Base-by-base conservation (phyloP, 1,140 invertebrate species). In the Megalonaias nervosa region DNA sequence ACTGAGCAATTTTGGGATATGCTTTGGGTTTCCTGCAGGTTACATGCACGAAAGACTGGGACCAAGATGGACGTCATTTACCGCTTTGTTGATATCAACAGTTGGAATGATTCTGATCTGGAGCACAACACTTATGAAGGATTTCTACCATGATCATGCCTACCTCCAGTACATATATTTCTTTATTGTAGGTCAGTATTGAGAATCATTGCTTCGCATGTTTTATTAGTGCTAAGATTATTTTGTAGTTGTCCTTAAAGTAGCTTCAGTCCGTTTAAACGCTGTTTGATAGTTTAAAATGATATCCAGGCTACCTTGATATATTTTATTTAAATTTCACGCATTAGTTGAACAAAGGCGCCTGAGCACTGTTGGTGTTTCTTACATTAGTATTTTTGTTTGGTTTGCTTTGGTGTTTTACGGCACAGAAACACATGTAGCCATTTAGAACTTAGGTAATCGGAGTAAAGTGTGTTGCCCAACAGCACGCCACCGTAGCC, bases 21-120 rank as follows among this genome's bases (percentile, higher is more conserved):
- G 17, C 31, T 16, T 66, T 17, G 64, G 64, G 15, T 66, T 66
- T 66, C 64, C 64, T n/a, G 64, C 64, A 0, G 64, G 64, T n/a
- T 66, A 26, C 15, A 23, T 66, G 64, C 31, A n/a, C 23, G 64
- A 66, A 23, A 66, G 23, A 31, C 16, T 23, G 21, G 64, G 64
- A 11, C 15, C 64, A 19, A 66, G 64, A 23, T 66, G 64, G 64
- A 66, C 64, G 17, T 66, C 64, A 16, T 66, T 66, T 66, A 66
- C 64, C 9, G 21, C 64, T 14, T 31, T 66, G 23, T 26, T 66
- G 16, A 26, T 66, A 66, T n/a, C 64, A n/a, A 66, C 23, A 16
- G 15, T 23, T 19, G 64, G 64, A 17, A 26, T 66, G 15, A 66
- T 23, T n/a, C 17, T 66, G 4, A 21, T 66, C 19, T 66, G 31